Percentiles rank a stretch among this genome's conserved stretches.
Conservation (phyloP, 1,140 invertebrate species). For the Penaeus vannamei region DNA sequence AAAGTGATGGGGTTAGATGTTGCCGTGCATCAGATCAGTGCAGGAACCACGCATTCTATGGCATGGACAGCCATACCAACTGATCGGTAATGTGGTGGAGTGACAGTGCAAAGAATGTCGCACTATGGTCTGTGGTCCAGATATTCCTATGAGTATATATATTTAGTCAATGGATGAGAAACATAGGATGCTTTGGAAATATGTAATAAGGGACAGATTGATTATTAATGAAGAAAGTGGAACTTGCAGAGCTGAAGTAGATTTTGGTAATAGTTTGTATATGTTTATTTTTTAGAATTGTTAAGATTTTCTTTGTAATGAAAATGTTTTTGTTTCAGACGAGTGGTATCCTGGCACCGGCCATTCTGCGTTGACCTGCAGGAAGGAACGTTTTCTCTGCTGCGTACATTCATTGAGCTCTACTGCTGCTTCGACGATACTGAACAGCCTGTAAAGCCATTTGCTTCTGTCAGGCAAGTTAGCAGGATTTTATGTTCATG, state of each 20-base stretch:
- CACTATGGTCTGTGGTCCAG: too few relatives aligned
- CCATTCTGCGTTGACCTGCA: constrained; percentile 80
- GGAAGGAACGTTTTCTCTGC: constrained; percentile 76
- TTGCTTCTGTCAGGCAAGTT: constrained; percentile 71
- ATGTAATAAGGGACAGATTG: too few relatives aligned
- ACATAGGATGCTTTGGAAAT: too few relatives aligned
- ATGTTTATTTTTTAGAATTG: background rate
- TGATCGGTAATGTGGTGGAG: constrained; percentile 72
- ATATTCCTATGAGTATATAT: too few relatives aligned
- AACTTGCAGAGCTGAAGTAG: too few relatives aligned
- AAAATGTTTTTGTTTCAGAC: constrained; percentile 70
- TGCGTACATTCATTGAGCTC: constrained; percentile 77
- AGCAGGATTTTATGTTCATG: background rate
- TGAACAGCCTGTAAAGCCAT: constrained; percentile 72
- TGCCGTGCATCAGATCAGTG: constrained; percentile 78
- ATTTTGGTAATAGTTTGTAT: background rate
- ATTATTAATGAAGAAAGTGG: too few relatives aligned
- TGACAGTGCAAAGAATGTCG: too few relatives aligned
- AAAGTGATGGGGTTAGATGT: constrained; percentile 78
- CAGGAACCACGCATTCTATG: constrained; percentile 80
- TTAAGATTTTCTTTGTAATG: background rate
- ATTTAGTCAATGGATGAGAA: too few relatives aligned
- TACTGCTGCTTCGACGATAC: constrained; percentile 76
- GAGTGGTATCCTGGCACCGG: constrained; percentile 76
- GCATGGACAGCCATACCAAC: constrained; percentile 79